Base-by-base conservation (phyloP, 2,113 vertebrate genomes). In the Oxyura jamaicensis region DNA sequence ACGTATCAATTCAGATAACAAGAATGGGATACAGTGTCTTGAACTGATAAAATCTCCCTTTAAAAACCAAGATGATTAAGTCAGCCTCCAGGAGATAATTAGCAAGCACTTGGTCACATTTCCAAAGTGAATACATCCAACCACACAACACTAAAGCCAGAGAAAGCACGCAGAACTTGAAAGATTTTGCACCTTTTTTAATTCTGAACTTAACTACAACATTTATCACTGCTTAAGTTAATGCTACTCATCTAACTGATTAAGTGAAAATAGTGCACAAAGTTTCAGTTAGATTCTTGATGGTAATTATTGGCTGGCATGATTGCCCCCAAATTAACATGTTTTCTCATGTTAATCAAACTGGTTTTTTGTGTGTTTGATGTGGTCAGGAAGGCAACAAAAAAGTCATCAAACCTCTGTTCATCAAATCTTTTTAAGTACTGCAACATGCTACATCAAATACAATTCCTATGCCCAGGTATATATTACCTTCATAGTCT, bases 281-380 rank as follows among this genome's bases (percentile, higher is more conserved):
- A 22, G 71, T 14, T 71, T 85, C 59, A 77, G 31, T 69, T 53
- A 81, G 35, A 59, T 35, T 66, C 48, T 77, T 0, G 0, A 66
- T 46, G 21, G 55, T n/a, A 77, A 2, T 3, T 60, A 79, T 72
- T 8, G 3, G 63, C 11, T 83, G 29, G 26, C 56, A 52, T 55
- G 65, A 94, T 91, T 91, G 88, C 15, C 72, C 16, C 23, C 69
- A 58, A 88, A 66, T 85, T 93, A 90, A 73, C 72, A 72, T 88
- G 46, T 87, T 95, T 89, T 60, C 11, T 88, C 41, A 66, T 3
- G 3, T 33, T 65, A 71, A 71, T 82, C 85, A 75, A 73, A 80
- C 59, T 60, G 26, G 28, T 3, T 62, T 86, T 91, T 69, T 33
- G 44, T 35, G 26, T 50, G 0, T 31, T 81, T 93, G 14, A 59